A percentile compares a stretch with the other conserved stretches of the same genome.
Evolutionary conservation across 2,888 invertebrate species (phyloP).

Genomic region (Lepeophtheirus nordmannii): DNA sequence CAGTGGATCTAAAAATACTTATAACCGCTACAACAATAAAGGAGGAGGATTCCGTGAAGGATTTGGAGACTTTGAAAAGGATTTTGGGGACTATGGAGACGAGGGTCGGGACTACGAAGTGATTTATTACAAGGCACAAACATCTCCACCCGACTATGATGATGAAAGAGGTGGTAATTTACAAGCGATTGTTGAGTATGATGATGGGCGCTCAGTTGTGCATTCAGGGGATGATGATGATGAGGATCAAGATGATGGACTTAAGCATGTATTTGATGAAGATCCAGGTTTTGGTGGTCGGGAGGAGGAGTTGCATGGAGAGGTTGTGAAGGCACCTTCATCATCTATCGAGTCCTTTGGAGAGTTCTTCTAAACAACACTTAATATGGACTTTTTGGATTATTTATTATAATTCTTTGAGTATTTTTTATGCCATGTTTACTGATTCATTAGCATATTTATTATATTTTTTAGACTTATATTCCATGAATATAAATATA

Average conservation of each 20-base stretch:
- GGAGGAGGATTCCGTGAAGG: background rate
- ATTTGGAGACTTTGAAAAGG: background rate
- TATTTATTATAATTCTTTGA: too few species aligned
- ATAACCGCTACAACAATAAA: background rate
- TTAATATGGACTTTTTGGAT: too few species aligned
- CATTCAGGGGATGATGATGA: background rate
- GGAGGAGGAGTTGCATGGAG: background rate
- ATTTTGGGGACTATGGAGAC: background rate
- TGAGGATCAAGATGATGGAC: background rate
- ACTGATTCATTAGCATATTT: too few species aligned
- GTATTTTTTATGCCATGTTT: too few species aligned
- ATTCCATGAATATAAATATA: too few species aligned
- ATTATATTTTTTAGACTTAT: too few species aligned
- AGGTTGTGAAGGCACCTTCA: background rate
- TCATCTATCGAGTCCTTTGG: background rate
- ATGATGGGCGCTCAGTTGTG: background rate
- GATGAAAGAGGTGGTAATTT: background rate
- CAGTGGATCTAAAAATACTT: background rate
- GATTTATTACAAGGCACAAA: background rate
- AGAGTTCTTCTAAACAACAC: background rate
- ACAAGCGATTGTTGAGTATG: background rate
- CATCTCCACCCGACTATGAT: slow-evolving; percentile 2
- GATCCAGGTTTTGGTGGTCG: slow-evolving; percentile 3
- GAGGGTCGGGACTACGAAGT: slow-evolving; percentile 2
- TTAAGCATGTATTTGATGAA: background rate